Percentiles rank a stretch among this genome's conserved stretches.
Evolutionary conservation across 2,113 vertebrate species (phyloP).

Genomic region (Cephalopholis sonnerati): DNA sequence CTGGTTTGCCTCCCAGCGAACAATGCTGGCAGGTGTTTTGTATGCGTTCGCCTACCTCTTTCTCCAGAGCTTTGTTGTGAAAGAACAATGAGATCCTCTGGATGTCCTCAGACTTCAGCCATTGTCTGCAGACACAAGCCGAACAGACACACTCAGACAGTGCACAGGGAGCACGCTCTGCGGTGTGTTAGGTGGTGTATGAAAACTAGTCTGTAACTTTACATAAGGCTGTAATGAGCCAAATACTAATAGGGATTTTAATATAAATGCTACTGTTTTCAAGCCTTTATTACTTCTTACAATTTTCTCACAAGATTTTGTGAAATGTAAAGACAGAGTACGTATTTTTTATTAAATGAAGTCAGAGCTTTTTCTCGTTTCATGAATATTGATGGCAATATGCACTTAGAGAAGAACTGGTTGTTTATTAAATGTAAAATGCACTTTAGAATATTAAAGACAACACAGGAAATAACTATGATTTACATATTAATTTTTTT

Average conservation of each 20-base stretch:
- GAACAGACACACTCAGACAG: conserved; percentile 18
- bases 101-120: conserved; percentile 99
- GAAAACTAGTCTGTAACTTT: background rate
- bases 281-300: background rate
- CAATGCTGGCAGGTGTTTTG: conserved; percentile 25
- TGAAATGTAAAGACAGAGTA: background rate
- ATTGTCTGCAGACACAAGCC: conserved; percentile 87
- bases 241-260: background rate
- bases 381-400: background rate
- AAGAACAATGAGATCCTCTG: conserved; percentile 98
- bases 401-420: too few species aligned
- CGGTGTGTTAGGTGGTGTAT: background rate
- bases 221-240: background rate
- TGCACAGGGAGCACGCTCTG: background rate
- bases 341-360: background rate
- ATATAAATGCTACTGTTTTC: too few species aligned
- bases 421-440: too few species aligned
- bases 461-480: too few species aligned
- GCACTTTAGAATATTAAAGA: too few species aligned
- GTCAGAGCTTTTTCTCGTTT: background rate
- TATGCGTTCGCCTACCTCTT: conserved; percentile 88
- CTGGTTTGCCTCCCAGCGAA: conserved; percentile 28
- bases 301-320: conserved; percentile 1
- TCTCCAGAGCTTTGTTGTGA: conserved; percentile 95
- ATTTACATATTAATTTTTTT: too few species aligned